Conservation (phyloP, 92 coral and sea anemone genomes). For the Galaxea fascicularis region DNA sequence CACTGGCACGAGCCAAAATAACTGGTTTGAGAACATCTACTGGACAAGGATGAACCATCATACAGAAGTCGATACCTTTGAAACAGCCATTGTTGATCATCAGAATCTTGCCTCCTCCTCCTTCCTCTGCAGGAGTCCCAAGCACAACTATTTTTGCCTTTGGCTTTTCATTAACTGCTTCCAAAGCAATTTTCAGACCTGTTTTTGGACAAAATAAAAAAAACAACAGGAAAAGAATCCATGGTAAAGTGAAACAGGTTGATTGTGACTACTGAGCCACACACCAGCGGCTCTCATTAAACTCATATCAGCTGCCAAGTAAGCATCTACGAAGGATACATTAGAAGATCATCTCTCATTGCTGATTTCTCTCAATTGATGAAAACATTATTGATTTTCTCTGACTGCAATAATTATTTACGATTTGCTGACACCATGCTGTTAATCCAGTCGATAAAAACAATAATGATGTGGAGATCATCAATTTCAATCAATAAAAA, state of each 20-base stretch:
- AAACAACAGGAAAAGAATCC: background rate
- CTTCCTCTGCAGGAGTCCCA: constrained; percentile 96
- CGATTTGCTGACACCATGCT: no score
- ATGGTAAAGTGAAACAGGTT: background rate
- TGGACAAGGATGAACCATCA: constrained; percentile 93
- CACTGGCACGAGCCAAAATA: constrained; percentile 56
- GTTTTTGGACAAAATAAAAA: background rate
- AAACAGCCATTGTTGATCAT: constrained; percentile 87
- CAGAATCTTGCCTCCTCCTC: constrained; percentile 82
- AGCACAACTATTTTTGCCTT: constrained; percentile 75
- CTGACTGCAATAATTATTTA: no score
- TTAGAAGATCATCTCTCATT: no score
- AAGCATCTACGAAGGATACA: no score
- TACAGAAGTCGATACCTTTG: constrained; percentile 81
- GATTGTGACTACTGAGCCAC: background rate
- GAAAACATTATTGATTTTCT: no score
- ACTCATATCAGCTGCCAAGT: no score
- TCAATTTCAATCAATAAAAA: no score
- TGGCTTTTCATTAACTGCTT: constrained; percentile 55
- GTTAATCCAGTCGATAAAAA: no score
- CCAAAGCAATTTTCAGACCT: constrained; percentile 90
- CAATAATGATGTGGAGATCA: no score
- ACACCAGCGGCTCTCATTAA: background rate
- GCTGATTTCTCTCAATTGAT: no score
- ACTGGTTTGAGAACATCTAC: constrained; percentile 57